These are phyloP conservation scores for Chrysocyon brachyurus DNA, from an alignment of 2,797 vertebrate species.

Conservation along the genomic window DNA sequence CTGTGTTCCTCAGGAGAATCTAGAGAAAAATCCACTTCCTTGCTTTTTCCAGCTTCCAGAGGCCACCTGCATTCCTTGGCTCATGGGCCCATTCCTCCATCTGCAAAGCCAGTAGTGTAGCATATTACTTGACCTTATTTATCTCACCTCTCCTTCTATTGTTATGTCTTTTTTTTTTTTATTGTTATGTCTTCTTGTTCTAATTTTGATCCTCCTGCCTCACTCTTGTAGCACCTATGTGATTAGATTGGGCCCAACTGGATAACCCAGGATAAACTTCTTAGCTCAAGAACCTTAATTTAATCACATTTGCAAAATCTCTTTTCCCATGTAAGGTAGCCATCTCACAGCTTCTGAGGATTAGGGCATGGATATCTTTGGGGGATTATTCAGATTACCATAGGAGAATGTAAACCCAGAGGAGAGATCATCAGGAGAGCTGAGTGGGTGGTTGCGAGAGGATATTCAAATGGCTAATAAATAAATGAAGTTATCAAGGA, in stretches of 20 bases:
- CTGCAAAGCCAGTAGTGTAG: neutral
- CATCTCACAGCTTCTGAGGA: neutral
- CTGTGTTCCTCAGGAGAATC: neutral
- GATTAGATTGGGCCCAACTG: neutral
- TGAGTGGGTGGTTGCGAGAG: neutral
- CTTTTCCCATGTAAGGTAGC: neutral
- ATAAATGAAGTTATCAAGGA: neutral
- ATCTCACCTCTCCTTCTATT: neutral
- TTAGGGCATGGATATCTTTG: neutral
- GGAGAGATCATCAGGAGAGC: neutral
- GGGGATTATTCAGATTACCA: neutral
- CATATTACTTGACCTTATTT: neutral
- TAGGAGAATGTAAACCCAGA: neutral
- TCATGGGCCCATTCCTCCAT: neutral
- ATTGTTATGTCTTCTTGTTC: neutral
- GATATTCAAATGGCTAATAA: neutral
- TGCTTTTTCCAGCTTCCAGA: neutral
- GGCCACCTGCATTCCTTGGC: neutral
- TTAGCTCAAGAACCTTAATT: neutral
- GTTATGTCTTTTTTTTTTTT: no score
- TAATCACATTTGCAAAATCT: neutral
- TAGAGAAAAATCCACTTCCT: neutral
- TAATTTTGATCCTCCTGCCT: neutral
- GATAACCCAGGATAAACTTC: neutral
- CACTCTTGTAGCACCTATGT: neutral